Percentiles rank a stretch among this genome's conserved stretches.
Conservation (phyloP, 2,113 vertebrate species). For the Alethe castanea region DNA sequence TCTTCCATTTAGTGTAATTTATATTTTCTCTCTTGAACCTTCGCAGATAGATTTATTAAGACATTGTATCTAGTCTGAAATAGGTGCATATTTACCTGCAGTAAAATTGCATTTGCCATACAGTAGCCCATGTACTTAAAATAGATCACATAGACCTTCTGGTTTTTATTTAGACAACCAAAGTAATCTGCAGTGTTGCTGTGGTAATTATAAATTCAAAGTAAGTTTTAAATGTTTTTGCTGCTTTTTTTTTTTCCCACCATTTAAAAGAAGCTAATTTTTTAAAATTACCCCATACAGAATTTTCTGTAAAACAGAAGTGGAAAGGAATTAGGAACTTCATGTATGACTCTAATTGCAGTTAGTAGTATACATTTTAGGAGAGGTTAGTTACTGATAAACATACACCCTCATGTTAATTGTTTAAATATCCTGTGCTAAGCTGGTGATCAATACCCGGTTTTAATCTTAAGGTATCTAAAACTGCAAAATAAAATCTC, state of each 20-base stretch:
- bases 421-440: not conserved
- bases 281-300: not conserved
- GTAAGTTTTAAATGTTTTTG: fast-evolving
- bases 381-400: not conserved
- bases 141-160: not conserved
- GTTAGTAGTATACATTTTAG: not conserved
- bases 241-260: not conserved
- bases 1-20: constrained; percentile 31
- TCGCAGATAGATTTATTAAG: not conserved
- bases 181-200: not conserved
- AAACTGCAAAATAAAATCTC: not conserved
- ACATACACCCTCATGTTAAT: not conserved
- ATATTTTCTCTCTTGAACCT: not conserved
- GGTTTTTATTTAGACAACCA: not conserved
- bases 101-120: not conserved
- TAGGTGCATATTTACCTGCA: not conserved
- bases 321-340: not conserved
- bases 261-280: not conserved
- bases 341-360: not conserved
- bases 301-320: not conserved
- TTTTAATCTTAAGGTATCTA: not conserved
- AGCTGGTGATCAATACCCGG: not conserved
- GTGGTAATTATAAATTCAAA: not conserved
- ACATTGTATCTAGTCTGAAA: not conserved
- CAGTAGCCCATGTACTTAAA: not conserved